Percentiles rank a stretch among this genome's conserved stretches.
Conservation (phyloP, 2,113 vertebrate genomes). For the Tauraco erythrolophus region DNA sequence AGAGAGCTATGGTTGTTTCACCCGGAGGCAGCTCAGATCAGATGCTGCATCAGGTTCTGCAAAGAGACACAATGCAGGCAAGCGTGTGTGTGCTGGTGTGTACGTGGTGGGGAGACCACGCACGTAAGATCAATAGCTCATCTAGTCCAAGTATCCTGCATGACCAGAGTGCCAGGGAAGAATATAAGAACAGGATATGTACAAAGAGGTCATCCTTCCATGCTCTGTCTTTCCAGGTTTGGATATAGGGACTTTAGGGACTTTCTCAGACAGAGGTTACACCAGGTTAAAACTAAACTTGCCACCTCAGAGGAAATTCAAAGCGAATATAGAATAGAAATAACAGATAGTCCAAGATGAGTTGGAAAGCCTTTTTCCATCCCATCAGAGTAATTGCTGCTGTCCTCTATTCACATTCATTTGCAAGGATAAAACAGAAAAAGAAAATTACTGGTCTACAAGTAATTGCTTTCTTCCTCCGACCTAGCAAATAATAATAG, state of each 20-base stretch:
- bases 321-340: not conserved
- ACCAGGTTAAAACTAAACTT: not conserved
- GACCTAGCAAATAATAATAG: not conserved
- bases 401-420: not conserved
- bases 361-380: not conserved
- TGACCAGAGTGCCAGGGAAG: not conserved
- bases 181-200: not conserved
- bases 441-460: not conserved
- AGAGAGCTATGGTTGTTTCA: not conserved
- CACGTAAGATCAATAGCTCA: not conserved
- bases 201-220: not conserved
- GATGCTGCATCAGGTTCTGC: not conserved
- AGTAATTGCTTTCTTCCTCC: not conserved
- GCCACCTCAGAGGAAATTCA: not conserved
- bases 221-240: not conserved
- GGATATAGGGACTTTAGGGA: not conserved
- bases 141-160: not conserved
- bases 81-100: no score
- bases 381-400: not conserved
- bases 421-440: not conserved
- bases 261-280: not conserved
- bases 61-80: not conserved
- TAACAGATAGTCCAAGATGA: not conserved
- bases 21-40: not conserved
- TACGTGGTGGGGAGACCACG: not conserved